Conservation (phyloP, 2,797 vertebrate species). For the Hydrocynus forskahlii region DNA sequence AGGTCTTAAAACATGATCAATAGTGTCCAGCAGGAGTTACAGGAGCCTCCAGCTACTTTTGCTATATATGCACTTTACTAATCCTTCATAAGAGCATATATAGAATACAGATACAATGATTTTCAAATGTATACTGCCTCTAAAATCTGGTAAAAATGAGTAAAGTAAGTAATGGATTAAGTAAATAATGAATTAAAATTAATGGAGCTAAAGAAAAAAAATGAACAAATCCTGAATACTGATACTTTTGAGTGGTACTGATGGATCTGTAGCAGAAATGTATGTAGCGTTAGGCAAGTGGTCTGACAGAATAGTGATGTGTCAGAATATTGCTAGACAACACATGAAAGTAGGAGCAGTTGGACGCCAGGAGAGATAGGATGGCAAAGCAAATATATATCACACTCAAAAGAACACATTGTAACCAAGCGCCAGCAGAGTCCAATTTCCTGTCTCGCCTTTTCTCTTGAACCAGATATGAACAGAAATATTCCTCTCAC, state of each 20-base stretch:
- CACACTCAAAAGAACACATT: constrained; percentile 8
- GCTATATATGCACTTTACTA: neutral
- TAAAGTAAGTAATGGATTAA: no score
- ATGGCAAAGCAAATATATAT: constrained; percentile 34
- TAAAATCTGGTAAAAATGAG: no score
- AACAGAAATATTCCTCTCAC: constrained; percentile 28
- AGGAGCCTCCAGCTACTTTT: neutral
- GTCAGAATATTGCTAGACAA: neutral
- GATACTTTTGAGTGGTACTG: no score
- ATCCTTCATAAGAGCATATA: no score
- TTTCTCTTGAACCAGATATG: neutral
- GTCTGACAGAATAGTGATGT: neutral
- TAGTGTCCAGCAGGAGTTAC: neutral
- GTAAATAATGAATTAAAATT: no score
- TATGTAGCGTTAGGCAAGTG: no score
- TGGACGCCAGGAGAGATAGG: neutral
- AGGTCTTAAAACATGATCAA: neutral
- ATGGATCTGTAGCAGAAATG: no score
- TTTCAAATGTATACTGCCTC: no score
- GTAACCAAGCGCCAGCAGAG: constrained; percentile 7
- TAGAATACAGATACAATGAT: no score
- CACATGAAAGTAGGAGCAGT: constrained; percentile 3
- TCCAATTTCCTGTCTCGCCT: constrained; percentile 49
- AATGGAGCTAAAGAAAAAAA: no score
- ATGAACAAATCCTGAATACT: no score